Evolutionary conservation across 2,113 vertebrate species (phyloP).

Genomic region (Pyxicephalus adspersus): DNA sequence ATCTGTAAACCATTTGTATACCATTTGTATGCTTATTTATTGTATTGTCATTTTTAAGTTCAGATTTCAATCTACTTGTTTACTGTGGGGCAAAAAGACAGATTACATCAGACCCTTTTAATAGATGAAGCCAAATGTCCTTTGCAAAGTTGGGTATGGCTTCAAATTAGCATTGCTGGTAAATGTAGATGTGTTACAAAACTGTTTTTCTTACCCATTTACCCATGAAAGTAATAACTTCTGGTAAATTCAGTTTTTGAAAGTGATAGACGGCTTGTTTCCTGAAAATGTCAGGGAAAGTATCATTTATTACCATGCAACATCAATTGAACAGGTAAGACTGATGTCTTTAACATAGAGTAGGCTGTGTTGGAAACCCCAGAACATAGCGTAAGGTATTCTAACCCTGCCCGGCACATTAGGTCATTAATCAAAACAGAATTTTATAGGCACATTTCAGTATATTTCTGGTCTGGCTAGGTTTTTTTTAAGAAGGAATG

Average conservation of each 20-base stretch:
- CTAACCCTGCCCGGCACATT: conserved; percentile 4
- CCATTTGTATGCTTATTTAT: no score
- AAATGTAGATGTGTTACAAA: conserved; percentile 26
- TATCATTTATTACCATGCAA: conserved; percentile 48
- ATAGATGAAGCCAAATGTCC: background rate
- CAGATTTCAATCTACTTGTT: no score
- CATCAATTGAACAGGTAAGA: conserved; percentile 33
- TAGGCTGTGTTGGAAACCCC: background rate
- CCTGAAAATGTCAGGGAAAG: conserved; percentile 26
- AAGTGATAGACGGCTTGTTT: conserved; percentile 34
- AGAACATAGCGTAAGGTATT: conserved; percentile 1
- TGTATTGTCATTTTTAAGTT: no score
- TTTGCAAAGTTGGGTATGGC: background rate
- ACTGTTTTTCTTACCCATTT: conserved; percentile 24
- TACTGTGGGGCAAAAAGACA: no score
- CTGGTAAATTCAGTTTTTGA: conserved; percentile 34
- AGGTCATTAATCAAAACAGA: conserved; percentile 33
- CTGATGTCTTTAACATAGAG: conserved; percentile 19
- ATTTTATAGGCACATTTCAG: conserved; percentile 31
- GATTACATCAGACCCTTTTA: no score
- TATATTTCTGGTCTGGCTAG: conserved; percentile 28
- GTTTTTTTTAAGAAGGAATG: conserved; percentile 20
- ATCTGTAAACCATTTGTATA: no score
- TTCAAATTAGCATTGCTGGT: background rate
- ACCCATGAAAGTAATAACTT: conserved; percentile 24